Evolutionary conservation across 2,888 invertebrate species (phyloP).

Genomic region (Diogma glabrata): DNA sequence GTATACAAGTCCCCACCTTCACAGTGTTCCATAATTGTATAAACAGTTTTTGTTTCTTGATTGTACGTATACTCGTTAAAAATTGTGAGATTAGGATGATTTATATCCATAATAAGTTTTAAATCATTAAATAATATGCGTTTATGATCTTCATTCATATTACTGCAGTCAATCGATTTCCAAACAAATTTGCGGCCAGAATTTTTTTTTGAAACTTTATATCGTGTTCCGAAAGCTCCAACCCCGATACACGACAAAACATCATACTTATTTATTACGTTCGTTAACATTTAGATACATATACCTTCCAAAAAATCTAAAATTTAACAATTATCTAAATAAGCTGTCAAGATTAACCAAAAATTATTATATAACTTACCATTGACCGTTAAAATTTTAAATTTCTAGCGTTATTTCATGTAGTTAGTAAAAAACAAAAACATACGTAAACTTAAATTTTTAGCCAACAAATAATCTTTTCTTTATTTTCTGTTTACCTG

Average conservation of each 20-base stretch:
- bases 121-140: constrained; percentile 44
- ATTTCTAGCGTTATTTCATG: too few relatives aligned
- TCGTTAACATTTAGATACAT: too few relatives aligned
- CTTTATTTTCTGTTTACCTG: too few relatives aligned
- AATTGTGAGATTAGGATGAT: constrained; percentile 45
- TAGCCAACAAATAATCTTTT: too few relatives aligned
- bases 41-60: constrained; percentile 42
- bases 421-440: too few relatives aligned
- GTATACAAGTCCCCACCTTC: constrained; percentile 46
- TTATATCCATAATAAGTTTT: constrained; percentile 40
- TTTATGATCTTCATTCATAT: constrained; percentile 41
- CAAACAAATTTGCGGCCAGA: constrained; percentile 45
- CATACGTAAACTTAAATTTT: too few relatives aligned
- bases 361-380: too few relatives aligned
- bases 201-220: constrained; percentile 45
- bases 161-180: constrained; percentile 49
- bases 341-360: too few relatives aligned
- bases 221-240: constrained; percentile 47
- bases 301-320: too few relatives aligned
- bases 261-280: constrained; percentile 41
- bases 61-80: constrained; percentile 47
- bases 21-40: constrained; percentile 52
- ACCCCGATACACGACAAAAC: constrained; percentile 45
- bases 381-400: too few relatives aligned
- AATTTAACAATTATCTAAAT: too few relatives aligned